These are phyloP conservation scores for Jacana jacana DNA, from an alignment of 2,113 vertebrate species.

Conservation along the genomic window DNA sequence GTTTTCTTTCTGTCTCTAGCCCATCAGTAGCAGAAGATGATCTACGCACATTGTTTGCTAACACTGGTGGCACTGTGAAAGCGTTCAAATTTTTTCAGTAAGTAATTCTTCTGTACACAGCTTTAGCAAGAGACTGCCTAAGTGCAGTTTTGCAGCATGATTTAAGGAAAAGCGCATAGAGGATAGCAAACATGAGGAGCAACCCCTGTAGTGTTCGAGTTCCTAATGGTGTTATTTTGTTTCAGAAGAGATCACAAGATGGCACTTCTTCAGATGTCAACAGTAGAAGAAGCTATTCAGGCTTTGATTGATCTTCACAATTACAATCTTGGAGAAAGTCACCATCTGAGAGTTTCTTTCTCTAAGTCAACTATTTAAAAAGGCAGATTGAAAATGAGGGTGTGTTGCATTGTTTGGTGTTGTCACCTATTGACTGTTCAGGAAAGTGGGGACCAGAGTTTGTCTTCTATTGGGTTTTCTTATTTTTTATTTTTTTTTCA, in stretches of 20 bases:
- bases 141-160: not conserved
- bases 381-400: conserved; percentile 60
- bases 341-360: conserved; percentile 97
- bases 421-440: conserved; percentile 84
- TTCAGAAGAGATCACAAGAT: conserved; percentile 96
- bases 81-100: conserved; percentile 99
- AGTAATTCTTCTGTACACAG: conserved; percentile 67
- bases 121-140: not conserved
- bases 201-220: conserved; percentile 1
- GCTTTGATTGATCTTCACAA: conserved; percentile 97
- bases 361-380: conserved; percentile 96
- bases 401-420: conserved; percentile 77
- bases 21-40: conserved; percentile 94
- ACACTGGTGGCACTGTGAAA: conserved; percentile 95
- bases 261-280: conserved; percentile 97
- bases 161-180: not conserved
- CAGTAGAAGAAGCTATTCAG: conserved; percentile 96
- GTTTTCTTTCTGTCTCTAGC: conserved; percentile 69
- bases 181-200: not conserved
- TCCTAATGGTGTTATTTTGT: conserved; percentile 75
- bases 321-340: conserved; percentile 96
- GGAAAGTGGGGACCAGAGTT: conserved; percentile 88
- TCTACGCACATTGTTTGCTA: conserved; percentile 91
- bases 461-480: conserved; percentile 60
- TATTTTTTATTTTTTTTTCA: conserved; percentile 33